Percentiles rank a stretch among this genome's conserved stretches.
These are phyloP conservation scores for Haliclona indistincta DNA, from an alignment of 37 sponge, comb jelly and placozoan species.

Conservation along the genomic window DNA sequence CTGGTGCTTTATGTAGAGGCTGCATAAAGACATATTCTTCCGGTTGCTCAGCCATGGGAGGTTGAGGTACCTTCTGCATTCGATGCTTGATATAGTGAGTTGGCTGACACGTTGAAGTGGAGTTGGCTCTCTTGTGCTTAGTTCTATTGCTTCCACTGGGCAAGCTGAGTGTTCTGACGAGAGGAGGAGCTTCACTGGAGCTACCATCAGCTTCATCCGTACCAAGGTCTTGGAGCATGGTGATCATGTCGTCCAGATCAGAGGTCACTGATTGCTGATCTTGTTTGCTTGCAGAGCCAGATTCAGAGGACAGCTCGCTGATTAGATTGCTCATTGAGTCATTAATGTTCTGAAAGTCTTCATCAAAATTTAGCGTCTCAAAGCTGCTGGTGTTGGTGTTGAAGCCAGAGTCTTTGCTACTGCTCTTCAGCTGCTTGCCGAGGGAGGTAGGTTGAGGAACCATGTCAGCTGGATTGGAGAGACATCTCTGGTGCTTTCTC, in stretches of 20 bases:
- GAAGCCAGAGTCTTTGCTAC: neutral
- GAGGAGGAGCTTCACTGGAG: neutral
- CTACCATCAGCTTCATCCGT: neutral
- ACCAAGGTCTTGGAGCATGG: neutral
- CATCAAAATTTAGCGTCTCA: too few species aligned
- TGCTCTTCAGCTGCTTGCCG: neutral
- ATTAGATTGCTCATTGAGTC: neutral
- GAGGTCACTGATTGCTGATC: too few species aligned
- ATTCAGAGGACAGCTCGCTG: neutral
- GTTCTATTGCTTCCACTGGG: neutral
- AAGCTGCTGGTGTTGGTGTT: neutral
- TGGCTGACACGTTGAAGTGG: slow-evolving; percentile 7
- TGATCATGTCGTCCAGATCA: neutral
- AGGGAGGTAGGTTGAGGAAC: neutral
- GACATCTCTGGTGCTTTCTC: neutral
- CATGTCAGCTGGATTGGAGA: neutral
- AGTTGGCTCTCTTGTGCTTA: neutral
- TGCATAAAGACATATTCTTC: neutral
- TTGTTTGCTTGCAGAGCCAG: neutral
- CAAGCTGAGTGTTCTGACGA: neutral
- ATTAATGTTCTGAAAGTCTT: neutral
- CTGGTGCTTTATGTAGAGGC: neutral
- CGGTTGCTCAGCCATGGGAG: neutral
- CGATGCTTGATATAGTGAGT: neutral
- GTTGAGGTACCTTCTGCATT: slow-evolving; percentile 8